Evolutionary conservation across 2,888 invertebrate genomes (phyloP).

Genomic region (Dioctria rufipes): DNA sequence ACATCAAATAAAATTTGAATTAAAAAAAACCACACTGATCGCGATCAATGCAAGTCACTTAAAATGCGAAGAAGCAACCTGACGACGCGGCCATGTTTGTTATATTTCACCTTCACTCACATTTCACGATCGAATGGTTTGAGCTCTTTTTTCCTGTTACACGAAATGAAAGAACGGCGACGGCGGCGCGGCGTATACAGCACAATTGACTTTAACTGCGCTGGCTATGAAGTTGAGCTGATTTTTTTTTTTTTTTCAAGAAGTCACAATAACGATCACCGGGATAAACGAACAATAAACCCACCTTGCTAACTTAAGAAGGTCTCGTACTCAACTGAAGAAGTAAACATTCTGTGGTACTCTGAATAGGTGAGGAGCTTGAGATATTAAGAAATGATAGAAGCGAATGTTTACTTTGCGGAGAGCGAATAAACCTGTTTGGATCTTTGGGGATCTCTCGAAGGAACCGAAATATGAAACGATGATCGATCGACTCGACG

Average conservation of each 20-base stretch:
- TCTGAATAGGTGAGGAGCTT: no score
- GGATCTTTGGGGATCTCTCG: no score
- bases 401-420: neutral
- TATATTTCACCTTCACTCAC: constrained; percentile 50
- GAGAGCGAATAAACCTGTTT: neutral
- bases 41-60: constrained; percentile 1
- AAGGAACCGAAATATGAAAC: no score
- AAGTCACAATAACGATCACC: constrained; percentile 2
- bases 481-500: neutral
- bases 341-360: neutral
- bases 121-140: constrained; percentile 35
- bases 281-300: neutral
- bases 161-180: no score
- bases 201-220: constrained; percentile 23
- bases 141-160: constrained; percentile 32
- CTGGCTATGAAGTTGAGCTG: neutral
- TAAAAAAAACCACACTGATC: constrained; percentile 8
- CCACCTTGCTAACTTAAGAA: constrained; percentile 20
- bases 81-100: constrained; percentile 42
- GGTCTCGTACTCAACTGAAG: constrained; percentile 37
- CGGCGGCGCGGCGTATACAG: neutral
- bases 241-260: constrained; percentile 10
- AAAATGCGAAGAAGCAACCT: constrained; percentile 34
- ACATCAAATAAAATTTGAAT: constrained; percentile 49
- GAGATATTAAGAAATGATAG: no score